Evolutionary conservation across 2,888 invertebrate genomes (phyloP).

Genomic region (Cephus rjabovi): DNA sequence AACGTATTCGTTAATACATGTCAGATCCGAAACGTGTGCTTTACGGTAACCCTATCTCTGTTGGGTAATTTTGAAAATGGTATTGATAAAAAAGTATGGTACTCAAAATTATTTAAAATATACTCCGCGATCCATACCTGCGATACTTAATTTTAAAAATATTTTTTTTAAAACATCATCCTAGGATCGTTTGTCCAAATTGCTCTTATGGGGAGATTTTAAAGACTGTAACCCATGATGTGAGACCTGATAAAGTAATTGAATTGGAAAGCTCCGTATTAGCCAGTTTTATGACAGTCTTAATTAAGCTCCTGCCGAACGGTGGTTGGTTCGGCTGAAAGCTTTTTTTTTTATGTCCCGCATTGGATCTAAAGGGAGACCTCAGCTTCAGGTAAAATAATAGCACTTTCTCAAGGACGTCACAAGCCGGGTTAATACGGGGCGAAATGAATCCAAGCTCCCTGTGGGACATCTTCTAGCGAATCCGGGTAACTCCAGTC

Average conservation of each 20-base stretch:
- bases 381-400: neutral
- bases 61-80: neutral
- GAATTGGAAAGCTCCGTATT: neutral
- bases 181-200: neutral
- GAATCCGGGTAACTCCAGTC: neutral
- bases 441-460: neutral
- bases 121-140: neutral
- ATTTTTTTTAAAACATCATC: neutral
- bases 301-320: neutral
- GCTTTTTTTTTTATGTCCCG: neutral
- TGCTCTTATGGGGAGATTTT: neutral
- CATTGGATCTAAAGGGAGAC: neutral
- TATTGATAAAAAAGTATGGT: too few species aligned
- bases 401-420: conserved; percentile 6
- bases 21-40: neutral
- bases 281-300: neutral
- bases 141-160: neutral
- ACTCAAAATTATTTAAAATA: neutral
- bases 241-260: neutral
- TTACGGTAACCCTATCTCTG: neutral
- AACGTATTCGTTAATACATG: conserved; percentile 28
- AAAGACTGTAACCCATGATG: neutral
- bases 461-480: neutral
- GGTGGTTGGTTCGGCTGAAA: neutral
- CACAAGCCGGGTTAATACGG: conserved; percentile 12